phyloP scores from a whole-genome alignment of 2,888 invertebrate genomes.

The Hypercompe scribonia region DNA sequence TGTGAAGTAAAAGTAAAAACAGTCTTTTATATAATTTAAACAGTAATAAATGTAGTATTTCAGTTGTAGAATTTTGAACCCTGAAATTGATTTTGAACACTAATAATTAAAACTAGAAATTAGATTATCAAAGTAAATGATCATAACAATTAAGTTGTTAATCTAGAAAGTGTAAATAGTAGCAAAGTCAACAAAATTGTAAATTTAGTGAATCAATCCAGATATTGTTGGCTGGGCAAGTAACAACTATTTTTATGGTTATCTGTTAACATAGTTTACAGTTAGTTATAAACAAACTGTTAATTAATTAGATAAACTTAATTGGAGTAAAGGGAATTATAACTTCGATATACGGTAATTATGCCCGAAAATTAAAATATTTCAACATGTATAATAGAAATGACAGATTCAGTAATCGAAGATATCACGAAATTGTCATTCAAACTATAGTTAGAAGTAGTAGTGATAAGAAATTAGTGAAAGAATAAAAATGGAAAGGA shows the following conservation, averaged over 20 bases:
- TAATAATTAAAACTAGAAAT: neutral
- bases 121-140: neutral
- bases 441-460: no score
- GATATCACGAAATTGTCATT: neutral
- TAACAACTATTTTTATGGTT: no score
- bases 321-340: no score
- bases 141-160: neutral
- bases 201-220: no score
- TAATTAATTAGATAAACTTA: no score
- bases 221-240: no score
- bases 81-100: no score
- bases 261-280: no score
- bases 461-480: neutral
- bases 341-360: neutral
- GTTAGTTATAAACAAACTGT: no score
- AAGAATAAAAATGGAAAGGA: neutral
- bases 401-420: neutral
- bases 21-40: neutral
- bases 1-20: neutral
- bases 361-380: neutral
- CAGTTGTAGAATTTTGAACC: no score
- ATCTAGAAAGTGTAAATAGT: neutral
- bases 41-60: neutral
- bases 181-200: no score
- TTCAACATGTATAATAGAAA: neutral